A percentile compares a stretch with the other conserved stretches of the same genome.
These are phyloP conservation scores for Tanypteryx hageni DNA, from an alignment of 2,888 invertebrate species.

Conservation along the genomic window DNA sequence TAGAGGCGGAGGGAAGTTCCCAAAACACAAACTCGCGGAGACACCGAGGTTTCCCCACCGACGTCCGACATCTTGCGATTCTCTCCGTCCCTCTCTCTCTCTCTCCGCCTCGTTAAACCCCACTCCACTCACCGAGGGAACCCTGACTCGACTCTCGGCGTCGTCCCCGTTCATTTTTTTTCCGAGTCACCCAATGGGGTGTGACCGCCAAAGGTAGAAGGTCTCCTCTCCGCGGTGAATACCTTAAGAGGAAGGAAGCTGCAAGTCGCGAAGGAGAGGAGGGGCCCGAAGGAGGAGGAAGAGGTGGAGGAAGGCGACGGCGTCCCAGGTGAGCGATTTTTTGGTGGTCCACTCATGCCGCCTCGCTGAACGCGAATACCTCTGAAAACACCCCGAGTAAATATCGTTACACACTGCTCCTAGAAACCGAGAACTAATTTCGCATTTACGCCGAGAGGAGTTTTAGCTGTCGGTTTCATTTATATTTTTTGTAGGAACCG, in stretches of 20 bases:
- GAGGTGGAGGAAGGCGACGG: background rate
- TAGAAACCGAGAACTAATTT: too few species aligned
- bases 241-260: background rate
- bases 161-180: background rate
- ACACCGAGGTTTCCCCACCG: background rate
- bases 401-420: too few species aligned
- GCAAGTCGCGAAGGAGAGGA: background rate
- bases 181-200: background rate
- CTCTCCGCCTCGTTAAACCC: background rate
- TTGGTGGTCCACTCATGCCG: background rate
- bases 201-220: conserved; percentile 19
- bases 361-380: background rate
- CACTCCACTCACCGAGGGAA: background rate
- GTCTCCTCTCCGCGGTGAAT: background rate
- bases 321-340: background rate
- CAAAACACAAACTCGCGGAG: conserved; percentile 24
- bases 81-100: background rate
- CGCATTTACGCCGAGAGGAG: too few species aligned
- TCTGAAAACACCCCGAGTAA: too few species aligned
- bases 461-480: too few species aligned
- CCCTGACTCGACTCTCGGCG: background rate
- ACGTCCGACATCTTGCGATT: conserved; percentile 19
- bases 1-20: background rate
- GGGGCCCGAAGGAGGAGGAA: background rate
- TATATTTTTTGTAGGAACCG: too few species aligned